These are phyloP conservation scores for Coluber constrictor DNA, from an alignment of 2,797 vertebrate genomes.

Conservation along the genomic window DNA sequence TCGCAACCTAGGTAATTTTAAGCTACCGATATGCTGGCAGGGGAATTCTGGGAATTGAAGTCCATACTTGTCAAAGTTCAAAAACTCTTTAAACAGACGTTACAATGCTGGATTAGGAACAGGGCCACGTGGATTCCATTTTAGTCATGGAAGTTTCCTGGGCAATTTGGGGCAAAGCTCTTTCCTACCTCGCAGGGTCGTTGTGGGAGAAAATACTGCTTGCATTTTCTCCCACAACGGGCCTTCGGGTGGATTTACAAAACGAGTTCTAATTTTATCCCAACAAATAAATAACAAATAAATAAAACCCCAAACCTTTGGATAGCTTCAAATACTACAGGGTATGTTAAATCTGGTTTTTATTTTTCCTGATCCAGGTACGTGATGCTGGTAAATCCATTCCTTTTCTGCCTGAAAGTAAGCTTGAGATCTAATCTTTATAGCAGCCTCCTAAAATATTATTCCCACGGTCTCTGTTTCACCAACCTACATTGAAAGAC, in stretches of 20 bases:
- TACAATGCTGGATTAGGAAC: background rate
- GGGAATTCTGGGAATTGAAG: background rate
- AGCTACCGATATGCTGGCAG: background rate
- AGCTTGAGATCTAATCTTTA: background rate
- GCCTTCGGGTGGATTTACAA: background rate
- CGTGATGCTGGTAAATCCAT: background rate
- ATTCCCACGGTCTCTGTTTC: background rate
- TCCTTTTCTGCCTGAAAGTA: background rate
- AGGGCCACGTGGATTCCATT: fast-evolving
- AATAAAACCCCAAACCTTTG: background rate
- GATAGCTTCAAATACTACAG: background rate
- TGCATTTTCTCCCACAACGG: background rate
- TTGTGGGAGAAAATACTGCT: background rate
- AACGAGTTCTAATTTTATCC: background rate
- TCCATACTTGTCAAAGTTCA: background rate
- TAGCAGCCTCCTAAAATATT: background rate
- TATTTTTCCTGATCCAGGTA: background rate
- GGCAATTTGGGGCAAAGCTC: background rate
- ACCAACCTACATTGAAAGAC: background rate
- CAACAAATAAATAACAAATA: background rate
- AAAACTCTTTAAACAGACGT: too few relatives aligned
- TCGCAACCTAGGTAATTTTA: background rate
- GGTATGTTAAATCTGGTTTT: background rate
- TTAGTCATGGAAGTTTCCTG: background rate
- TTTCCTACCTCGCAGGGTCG: background rate